These are phyloP conservation scores for Sarcophilus harrisii DNA, from an alignment of 2,797 vertebrate genomes.

Conservation along the genomic window DNA sequence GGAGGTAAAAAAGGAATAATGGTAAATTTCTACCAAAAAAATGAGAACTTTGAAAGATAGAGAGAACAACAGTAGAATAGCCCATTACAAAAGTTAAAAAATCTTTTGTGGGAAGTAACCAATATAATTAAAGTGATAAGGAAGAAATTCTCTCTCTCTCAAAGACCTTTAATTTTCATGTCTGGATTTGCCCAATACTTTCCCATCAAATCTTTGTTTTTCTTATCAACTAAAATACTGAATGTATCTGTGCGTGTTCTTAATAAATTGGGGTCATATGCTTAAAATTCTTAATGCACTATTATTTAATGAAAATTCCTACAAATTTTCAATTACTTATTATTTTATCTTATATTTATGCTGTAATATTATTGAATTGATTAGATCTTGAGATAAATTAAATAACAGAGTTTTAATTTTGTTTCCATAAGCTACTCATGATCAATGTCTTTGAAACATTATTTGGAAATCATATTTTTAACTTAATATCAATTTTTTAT, in stretches of 20 bases:
- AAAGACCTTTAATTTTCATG: background rate
- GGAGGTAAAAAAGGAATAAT: too few relatives aligned
- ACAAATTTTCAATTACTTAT: background rate
- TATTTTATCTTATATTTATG: background rate
- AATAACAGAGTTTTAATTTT: background rate
- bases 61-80: background rate
- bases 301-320: background rate
- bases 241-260: background rate
- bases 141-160: background rate
- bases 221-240: background rate
- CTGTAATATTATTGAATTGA: background rate
- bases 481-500: too few relatives aligned
- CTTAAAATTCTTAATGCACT: background rate
- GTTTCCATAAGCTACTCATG: background rate
- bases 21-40: background rate
- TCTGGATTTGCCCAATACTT: background rate
- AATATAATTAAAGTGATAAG: background rate
- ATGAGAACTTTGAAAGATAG: background rate
- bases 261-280: background rate
- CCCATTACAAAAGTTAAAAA: background rate
- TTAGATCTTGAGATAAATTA: background rate
- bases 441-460: background rate
- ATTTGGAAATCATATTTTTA: background rate
- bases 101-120: background rate
- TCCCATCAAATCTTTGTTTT: background rate